Base-by-base conservation (phyloP, 2,113 vertebrate genomes). In the Xiphias gladius region DNA sequence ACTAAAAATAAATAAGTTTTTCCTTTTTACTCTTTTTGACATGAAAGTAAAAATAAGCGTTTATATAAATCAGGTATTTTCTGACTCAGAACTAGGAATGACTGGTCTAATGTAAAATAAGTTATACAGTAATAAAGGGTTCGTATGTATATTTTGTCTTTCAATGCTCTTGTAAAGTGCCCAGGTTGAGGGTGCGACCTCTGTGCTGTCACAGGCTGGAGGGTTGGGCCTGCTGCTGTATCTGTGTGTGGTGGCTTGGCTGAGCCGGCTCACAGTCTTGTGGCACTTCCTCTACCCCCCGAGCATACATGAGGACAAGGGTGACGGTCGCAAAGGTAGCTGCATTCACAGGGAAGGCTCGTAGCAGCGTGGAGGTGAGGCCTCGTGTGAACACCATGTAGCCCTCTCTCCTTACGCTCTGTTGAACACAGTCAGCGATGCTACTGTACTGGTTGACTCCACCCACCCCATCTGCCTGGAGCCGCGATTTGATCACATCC, bases 271-370 rank as follows among this genome's bases (percentile, higher is more conserved):
- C 96, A 0, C 96, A 96, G 65, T 97, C 97, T 1, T 70, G 86
- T 12, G 93, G 86, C 50, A 72, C 89, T 16, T 87, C 76, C 9
- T 96, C 94, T 0, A 88, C 89, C 0, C 95, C 93, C 0, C 96
- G 96, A 1, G 96, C 94, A 1, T 98, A 97, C 89, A 96, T 96
- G 0, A 99, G 97, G 86, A 99, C 95, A 7, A 98, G 95, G 0
- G 97, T 98, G 85, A 99, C 98, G 0, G 98, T 98, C 46, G 98
- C 97, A 11, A 99, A 99, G 46, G 98, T 99, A 13, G 98, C 95
- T 0, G 98, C 98, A 0, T 99, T 99, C 84, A 99, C 98, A 0
- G 98, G 98, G 84, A 99, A 99, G 70, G 98, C 98, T 0, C 98
- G 95, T 20, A 99, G 96, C 13, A 99, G 95, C 0, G 98, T 99